Evolutionary conservation across 2,888 invertebrate species (phyloP).

Genomic region (Phrixothrix hirtus): DNA sequence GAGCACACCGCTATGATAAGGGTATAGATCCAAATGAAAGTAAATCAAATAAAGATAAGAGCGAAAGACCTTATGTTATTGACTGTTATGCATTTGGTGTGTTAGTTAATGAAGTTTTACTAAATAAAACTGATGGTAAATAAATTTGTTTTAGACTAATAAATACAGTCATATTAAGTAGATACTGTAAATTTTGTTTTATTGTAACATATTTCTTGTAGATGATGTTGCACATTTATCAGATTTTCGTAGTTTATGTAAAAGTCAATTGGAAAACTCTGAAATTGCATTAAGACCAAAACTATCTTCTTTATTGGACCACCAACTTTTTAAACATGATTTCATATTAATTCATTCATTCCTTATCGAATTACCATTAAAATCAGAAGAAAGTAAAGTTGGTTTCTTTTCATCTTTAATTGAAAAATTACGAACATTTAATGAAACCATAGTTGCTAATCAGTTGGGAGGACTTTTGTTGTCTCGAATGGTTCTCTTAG

Average conservation of each 20-base stretch:
- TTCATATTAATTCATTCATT: conserved; percentile 84
- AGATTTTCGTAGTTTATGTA: conserved; percentile 73
- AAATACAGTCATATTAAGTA: too few species aligned
- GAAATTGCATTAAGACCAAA: conserved; percentile 69
- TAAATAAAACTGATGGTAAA: conserved; percentile 62
- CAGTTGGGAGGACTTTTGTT: conserved; percentile 77
- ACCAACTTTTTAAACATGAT: conserved; percentile 83
- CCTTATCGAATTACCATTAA: conserved; percentile 79
- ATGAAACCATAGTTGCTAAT: conserved; percentile 80
- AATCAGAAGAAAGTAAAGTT: conserved; percentile 74
- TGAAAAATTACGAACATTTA: conserved; percentile 70
- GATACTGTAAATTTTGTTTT: too few species aligned
- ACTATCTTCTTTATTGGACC: conserved; percentile 67
- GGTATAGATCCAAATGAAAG: conserved; percentile 74
- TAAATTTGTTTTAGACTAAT: too few species aligned
- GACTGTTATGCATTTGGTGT: conserved; percentile 80
- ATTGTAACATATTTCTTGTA: too few species aligned
- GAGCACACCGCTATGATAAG: conserved; percentile 68
- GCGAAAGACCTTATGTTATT: conserved; percentile 60
- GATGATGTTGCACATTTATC: conserved; percentile 71
- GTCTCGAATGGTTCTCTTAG: conserved; percentile 83
- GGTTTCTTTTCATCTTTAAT: conserved; percentile 76
- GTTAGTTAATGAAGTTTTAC: conserved; percentile 74
- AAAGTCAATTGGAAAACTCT: conserved; percentile 67
- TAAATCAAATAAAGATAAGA: conserved; percentile 55